Conservation (phyloP, 1,140 invertebrate genomes). For the Fopius arisanus region DNA sequence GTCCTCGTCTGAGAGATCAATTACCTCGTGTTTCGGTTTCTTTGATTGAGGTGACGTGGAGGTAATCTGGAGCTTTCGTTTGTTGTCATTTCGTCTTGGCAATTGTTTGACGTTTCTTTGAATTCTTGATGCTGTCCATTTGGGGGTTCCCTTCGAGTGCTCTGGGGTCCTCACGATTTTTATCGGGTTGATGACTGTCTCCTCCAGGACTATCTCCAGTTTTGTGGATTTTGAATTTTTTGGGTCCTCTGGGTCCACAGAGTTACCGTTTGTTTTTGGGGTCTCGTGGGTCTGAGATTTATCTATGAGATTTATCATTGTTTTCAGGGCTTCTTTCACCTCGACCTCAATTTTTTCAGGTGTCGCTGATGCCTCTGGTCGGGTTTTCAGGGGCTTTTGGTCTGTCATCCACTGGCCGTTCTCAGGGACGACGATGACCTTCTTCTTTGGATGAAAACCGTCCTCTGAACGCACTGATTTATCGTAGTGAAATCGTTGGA, state of each 20-base stretch:
- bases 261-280: neutral
- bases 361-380: neutral
- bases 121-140: slow-evolving; percentile 55
- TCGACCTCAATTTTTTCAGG: slow-evolving; percentile 14
- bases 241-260: slow-evolving; percentile 8
- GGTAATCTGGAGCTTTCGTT: neutral
- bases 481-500: slow-evolving; percentile 53
- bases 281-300: slow-evolving; percentile 9
- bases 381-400: slow-evolving; percentile 20
- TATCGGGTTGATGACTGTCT: slow-evolving; percentile 50
- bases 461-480: slow-evolving; percentile 37
- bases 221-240: slow-evolving; percentile 41
- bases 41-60: neutral
- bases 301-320: slow-evolving; percentile 14
- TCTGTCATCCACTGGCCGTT: slow-evolving; percentile 46
- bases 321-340: slow-evolving; percentile 23
- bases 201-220: slow-evolving; percentile 55
- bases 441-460: slow-evolving; percentile 35
- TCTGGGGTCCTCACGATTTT: slow-evolving; percentile 40
- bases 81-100: slow-evolving; percentile 54
- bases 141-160: slow-evolving; percentile 25
- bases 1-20: slow-evolving; percentile 60
- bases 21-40: slow-evolving; percentile 16
- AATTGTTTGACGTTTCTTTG: slow-evolving; percentile 59
- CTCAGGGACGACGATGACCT: slow-evolving; percentile 56